Evolutionary conservation across 2,888 invertebrate genomes (phyloP).

Genomic region (Diarsia rubi): DNA sequence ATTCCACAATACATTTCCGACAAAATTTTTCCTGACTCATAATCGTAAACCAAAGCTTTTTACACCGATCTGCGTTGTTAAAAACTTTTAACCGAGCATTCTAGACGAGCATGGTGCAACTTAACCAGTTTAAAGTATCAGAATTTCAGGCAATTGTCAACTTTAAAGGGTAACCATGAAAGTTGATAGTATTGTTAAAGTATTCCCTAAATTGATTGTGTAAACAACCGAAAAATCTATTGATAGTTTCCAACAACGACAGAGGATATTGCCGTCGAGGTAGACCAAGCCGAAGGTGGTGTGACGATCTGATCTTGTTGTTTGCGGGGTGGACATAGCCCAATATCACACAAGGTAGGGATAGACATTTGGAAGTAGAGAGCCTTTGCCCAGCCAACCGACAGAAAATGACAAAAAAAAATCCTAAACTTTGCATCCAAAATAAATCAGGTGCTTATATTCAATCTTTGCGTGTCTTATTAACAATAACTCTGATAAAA

Average conservation of each 20-base stretch:
- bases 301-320: too few relatives aligned
- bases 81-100: constrained; percentile 46
- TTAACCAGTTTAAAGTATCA: constrained; percentile 34
- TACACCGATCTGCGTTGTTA: constrained; percentile 28
- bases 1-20: constrained; percentile 66
- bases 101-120: constrained; percentile 23
- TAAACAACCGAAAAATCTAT: background rate
- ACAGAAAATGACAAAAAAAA: too few relatives aligned
- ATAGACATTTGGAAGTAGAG: too few relatives aligned
- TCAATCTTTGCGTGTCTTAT: background rate
- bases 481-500: background rate
- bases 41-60: constrained; percentile 36
- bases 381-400: too few relatives aligned
- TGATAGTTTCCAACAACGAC: background rate
- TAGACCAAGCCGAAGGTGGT: too few relatives aligned
- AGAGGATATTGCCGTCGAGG: too few relatives aligned
- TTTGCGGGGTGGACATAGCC: too few relatives aligned
- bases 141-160: constrained; percentile 4
- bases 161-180: background rate
- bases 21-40: constrained; percentile 57
- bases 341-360: too few relatives aligned
- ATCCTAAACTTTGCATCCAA: background rate
- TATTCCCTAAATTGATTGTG: background rate
- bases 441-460: background rate
- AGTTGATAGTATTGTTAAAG: background rate